Evolutionary conservation across 2,113 vertebrate genomes (phyloP).

Genomic region (Sminthopsis crassicaudata): DNA sequence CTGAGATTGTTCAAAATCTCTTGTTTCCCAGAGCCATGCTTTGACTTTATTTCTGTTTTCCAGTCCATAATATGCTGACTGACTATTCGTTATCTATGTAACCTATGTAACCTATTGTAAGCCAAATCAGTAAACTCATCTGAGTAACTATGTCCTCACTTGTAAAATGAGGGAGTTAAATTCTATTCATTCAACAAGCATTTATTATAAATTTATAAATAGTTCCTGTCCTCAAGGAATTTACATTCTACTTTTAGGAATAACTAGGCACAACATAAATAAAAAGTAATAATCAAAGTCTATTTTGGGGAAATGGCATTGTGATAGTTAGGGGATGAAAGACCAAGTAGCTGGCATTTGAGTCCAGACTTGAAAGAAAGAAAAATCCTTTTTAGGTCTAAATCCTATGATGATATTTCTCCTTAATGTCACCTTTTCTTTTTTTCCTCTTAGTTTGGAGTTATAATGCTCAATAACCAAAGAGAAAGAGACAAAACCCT

Average conservation of each 20-base stretch:
- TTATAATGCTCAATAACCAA: not conserved
- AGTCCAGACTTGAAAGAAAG: not conserved
- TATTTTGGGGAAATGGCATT: not conserved
- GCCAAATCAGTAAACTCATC: not conserved
- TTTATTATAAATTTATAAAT: not conserved
- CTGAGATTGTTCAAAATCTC: not conserved
- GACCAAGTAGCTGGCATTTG: not conserved
- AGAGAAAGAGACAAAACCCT: not conserved
- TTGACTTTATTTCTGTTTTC: not conserved
- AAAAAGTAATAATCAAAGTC: not conserved
- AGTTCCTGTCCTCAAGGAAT: not conserved
- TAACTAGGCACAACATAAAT: not conserved
- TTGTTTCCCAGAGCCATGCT: not conserved
- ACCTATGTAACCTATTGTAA: not conserved
- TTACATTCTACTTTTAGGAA: not conserved
- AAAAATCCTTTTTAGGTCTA: not conserved
- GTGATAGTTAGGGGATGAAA: not conserved
- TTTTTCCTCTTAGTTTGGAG: not conserved
- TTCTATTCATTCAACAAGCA: not conserved
- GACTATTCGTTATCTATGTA: not conserved
- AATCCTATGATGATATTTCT: not conserved
- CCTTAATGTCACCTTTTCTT: not conserved
- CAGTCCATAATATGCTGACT: not conserved
- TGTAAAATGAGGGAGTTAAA: not conserved
- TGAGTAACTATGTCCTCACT: not conserved